A percentile compares a stretch with the other conserved stretches of the same genome.
These are phyloP conservation scores for Drosophila fuyamai DNA, from an alignment of 1,140 invertebrate genomes.

Conservation along the genomic window DNA sequence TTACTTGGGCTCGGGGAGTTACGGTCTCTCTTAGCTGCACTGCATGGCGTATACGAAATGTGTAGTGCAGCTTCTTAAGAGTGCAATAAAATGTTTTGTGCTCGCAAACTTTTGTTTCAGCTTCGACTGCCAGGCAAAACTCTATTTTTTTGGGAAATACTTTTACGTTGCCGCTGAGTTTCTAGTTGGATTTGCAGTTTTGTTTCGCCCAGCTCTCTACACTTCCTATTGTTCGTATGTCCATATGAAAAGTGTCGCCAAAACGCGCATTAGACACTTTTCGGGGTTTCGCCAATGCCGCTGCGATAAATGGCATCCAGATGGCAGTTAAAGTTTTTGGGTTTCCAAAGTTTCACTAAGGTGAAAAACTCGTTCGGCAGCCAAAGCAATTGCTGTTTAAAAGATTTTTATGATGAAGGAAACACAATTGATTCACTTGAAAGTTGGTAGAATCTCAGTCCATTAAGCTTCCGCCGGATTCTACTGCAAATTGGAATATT, in stretches of 20 bases:
- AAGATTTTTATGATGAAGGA: slow-evolving; percentile 49
- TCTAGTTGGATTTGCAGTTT: slow-evolving; percentile 72
- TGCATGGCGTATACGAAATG: slow-evolving; percentile 64
- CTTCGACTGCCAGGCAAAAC: slow-evolving; percentile 53
- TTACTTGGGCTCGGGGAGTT: slow-evolving; percentile 72
- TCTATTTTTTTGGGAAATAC: slow-evolving; percentile 58
- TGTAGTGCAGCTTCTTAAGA: slow-evolving; percentile 63
- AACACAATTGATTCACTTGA: slow-evolving; percentile 48
- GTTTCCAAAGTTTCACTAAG: slow-evolving; percentile 24
- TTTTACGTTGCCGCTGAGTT: slow-evolving; percentile 66
- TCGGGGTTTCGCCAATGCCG: slow-evolving; percentile 18
- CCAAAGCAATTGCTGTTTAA: slow-evolving; percentile 49
- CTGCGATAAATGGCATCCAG: slow-evolving; percentile 63
- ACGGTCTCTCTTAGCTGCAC: slow-evolving; percentile 18
- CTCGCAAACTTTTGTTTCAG: slow-evolving; percentile 65
- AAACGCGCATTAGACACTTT: slow-evolving; percentile 61
- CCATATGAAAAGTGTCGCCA: slow-evolving; percentile 57
- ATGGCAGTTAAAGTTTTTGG: slow-evolving; percentile 59
- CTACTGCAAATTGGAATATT: neutral
- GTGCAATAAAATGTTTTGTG: slow-evolving; percentile 80
- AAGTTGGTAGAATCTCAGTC: slow-evolving; percentile 4
- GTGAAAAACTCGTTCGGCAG: slow-evolving; percentile 33
- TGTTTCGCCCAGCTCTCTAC: slow-evolving; percentile 30
- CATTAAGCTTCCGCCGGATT: neutral
- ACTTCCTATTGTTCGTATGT: slow-evolving; percentile 27